These are phyloP conservation scores for Cossypha polioptera DNA, from an alignment of 2,797 vertebrate species.

Conservation along the genomic window DNA sequence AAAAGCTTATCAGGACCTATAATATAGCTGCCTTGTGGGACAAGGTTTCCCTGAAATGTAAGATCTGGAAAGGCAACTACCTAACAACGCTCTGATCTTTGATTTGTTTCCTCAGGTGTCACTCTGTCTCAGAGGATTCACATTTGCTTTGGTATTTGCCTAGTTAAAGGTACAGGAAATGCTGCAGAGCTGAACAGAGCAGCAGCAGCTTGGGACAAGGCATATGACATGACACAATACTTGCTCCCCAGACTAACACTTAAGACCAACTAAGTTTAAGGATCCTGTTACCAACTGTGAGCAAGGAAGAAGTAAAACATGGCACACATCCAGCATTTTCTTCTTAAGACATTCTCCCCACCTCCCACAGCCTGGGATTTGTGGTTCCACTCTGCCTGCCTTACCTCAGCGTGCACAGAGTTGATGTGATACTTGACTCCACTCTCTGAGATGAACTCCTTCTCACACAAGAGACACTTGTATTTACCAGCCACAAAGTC, in stretches of 20 bases:
- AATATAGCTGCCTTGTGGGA: background rate
- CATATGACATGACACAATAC: background rate
- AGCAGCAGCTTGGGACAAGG: background rate
- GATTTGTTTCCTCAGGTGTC: background rate
- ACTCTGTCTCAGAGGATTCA: background rate
- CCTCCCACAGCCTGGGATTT: background rate
- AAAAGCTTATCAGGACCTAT: background rate
- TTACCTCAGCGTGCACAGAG: constrained; percentile 91
- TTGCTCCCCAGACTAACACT: fast-evolving
- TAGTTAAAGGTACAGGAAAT: background rate
- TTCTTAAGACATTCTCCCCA: background rate
- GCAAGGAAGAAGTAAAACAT: background rate
- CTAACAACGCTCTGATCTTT: background rate
- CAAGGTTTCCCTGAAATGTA: background rate
- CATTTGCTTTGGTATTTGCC: background rate
- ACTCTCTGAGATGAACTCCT: constrained; percentile 94
- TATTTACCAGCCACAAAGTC: constrained; percentile 94
- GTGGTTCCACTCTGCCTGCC: background rate
- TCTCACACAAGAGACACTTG: constrained; percentile 90
- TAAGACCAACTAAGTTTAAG: background rate
- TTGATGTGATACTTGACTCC: constrained; percentile 98
- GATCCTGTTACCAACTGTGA: background rate
- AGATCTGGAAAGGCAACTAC: background rate
- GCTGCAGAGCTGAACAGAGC: background rate
- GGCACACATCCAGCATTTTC: background rate